Base-by-base conservation (phyloP, 1,140 invertebrate species). In the Heliconius eleuchia region DNA sequence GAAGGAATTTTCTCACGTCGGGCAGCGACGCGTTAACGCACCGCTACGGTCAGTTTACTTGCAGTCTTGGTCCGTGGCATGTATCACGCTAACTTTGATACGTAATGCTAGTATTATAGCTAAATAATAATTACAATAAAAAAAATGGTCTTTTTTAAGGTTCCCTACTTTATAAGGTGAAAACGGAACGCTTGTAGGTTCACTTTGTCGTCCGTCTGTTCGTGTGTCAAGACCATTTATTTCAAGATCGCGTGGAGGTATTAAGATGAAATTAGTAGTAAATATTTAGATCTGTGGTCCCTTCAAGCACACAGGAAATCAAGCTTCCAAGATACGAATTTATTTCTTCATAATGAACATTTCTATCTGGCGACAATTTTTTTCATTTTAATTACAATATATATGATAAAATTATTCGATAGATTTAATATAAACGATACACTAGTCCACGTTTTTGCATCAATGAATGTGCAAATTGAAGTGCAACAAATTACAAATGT, bases 1-100 rank as follows among this genome's bases (percentile, higher is more conserved):
- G 78, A 83, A 82, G 86, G 85, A 88, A 86, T 89, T 83, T 92
- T 94, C 92, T 86, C 92, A 94, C 92, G 90, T 83, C 46, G 84
- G 75, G 88, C 87, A 85, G 76, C 89, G 88, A 90, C 86, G 90
- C 92, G 88, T 90, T 82, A 90, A 90, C 84, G 76, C 74, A 84
- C 71, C 84, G 86, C 87, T 86, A 91, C 89, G 91, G 89, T 91
- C 86, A 89, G 88, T 88, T 89, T 87, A 85, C 87, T 86, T 86
- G 85, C 78, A 86, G 82, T 88, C 87, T 84, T 84, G 80, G 80
- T 87, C 83, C 84, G 85, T 86, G 85, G 84, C 82, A 84, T 79
- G 76, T 74, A 76, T 78, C 77, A 81, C 74, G 74, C 80, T 39
- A 81, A 73, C 57, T 52, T 60, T 76, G 46, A 78, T 81, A 76